Percentiles rank a stretch among this genome's conserved stretches.
These are phyloP conservation scores for Corvus cornix DNA, from an alignment of 2,113 vertebrate genomes.

Conservation along the genomic window DNA sequence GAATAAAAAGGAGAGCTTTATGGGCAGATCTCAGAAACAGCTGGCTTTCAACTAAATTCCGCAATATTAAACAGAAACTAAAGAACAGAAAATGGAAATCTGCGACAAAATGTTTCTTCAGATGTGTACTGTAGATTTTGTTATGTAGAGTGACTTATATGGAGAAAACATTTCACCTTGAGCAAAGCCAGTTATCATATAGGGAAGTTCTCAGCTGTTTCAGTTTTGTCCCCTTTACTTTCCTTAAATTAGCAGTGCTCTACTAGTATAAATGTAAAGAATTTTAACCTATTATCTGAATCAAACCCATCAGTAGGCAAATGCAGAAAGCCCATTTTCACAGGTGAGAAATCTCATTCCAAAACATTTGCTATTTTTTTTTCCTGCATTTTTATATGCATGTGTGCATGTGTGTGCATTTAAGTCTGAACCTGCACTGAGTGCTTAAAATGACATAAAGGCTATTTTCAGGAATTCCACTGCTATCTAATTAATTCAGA, in stretches of 20 bases:
- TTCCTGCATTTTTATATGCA: neutral
- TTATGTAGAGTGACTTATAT: neutral
- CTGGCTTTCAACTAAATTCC: neutral
- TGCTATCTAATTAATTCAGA: neutral
- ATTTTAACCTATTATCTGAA: neutral
- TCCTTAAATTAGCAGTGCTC: neutral
- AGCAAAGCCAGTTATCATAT: neutral
- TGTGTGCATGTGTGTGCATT: fast-evolving
- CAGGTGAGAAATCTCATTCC: neutral
- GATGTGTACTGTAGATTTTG: neutral
- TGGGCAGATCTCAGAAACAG: neutral
- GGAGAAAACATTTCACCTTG: neutral
- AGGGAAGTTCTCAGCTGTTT: neutral
- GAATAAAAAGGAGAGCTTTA: neutral
- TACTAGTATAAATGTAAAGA: neutral
- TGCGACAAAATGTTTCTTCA: neutral
- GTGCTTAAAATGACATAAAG: neutral
- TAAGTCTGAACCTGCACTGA: neutral
- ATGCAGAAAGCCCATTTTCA: neutral
- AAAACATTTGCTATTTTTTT: neutral
- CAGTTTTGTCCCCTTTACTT: fast-evolving
- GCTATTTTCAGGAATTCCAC: neutral
- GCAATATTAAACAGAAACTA: neutral
- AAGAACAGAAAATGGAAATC: neutral
- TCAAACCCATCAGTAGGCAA: neutral